A percentile compares a stretch with the other conserved stretches of the same genome.
phyloP scores from a whole-genome alignment of 2,797 vertebrate genomes.

The Tragopan temminckii region DNA sequence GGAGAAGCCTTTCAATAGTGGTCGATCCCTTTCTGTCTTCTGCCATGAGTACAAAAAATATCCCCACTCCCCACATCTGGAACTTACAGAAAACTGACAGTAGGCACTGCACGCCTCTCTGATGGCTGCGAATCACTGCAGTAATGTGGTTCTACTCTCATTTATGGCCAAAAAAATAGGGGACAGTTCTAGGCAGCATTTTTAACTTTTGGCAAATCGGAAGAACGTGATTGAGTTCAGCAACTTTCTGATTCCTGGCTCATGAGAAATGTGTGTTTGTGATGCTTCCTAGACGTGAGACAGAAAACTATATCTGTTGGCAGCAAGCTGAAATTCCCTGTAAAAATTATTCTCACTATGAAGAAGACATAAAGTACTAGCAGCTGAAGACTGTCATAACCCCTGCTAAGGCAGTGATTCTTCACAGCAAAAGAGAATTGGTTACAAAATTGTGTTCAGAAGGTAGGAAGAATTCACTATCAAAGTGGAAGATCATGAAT shows the following conservation, averaged over 20 bases:
- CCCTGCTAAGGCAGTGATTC: background rate
- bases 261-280: background rate
- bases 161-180: background rate
- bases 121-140: background rate
- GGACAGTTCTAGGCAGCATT: background rate
- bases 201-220: background rate
- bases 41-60: background rate
- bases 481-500: background rate
- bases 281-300: background rate
- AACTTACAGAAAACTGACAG: background rate
- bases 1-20: background rate
- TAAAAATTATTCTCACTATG: background rate
- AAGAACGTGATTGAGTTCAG: background rate
- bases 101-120: background rate
- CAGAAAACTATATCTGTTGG: background rate
- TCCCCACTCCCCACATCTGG: background rate
- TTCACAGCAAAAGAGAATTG: background rate
- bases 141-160: background rate
- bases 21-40: background rate
- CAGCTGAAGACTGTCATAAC: background rate
- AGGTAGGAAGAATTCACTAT: background rate
- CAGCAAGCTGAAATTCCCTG: background rate
- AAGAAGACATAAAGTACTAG: background rate
- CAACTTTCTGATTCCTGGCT: background rate
- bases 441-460: background rate